These are phyloP conservation scores for Phyllopteryx taeniolatus DNA, from an alignment of 2,113 vertebrate genomes.

Conservation along the genomic window DNA sequence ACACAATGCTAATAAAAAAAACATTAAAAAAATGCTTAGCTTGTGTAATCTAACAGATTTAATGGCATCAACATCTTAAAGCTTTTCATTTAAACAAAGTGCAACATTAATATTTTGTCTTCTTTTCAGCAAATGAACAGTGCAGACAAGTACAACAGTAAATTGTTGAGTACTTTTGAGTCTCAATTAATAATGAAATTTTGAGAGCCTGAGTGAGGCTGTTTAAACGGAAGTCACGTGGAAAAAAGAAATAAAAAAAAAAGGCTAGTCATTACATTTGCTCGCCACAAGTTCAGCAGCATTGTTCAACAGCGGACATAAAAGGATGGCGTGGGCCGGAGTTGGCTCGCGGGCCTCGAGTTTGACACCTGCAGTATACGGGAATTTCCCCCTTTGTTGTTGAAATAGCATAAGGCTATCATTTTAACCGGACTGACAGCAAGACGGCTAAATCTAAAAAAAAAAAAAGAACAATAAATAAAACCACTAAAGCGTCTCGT, in stretches of 20 bases:
- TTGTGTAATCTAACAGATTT: no score
- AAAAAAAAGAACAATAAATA: background rate
- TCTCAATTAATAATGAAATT: background rate
- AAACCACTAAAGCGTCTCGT: background rate
- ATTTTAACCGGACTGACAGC: background rate
- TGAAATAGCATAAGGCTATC: background rate
- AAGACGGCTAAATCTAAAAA: background rate
- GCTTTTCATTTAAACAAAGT: no score
- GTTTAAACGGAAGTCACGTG: background rate
- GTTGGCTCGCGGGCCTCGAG: no score
- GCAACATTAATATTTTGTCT: no score
- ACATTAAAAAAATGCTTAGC: no score
- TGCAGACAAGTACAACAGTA: background rate
- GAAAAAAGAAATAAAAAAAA: background rate
- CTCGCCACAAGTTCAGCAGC: no score
- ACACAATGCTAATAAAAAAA: no score
- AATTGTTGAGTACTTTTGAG: background rate
- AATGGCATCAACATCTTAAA: no score
- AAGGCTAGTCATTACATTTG: background rate
- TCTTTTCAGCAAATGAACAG: no score
- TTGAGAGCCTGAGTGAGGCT: background rate
- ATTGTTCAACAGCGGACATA: no score
- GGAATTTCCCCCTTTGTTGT: conserved; percentile 6
- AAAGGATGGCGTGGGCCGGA: no score
- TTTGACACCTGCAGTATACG: background rate